Base-by-base conservation (phyloP, 2,888 invertebrate species). In the Phragmatobia fuliginosa region DNA sequence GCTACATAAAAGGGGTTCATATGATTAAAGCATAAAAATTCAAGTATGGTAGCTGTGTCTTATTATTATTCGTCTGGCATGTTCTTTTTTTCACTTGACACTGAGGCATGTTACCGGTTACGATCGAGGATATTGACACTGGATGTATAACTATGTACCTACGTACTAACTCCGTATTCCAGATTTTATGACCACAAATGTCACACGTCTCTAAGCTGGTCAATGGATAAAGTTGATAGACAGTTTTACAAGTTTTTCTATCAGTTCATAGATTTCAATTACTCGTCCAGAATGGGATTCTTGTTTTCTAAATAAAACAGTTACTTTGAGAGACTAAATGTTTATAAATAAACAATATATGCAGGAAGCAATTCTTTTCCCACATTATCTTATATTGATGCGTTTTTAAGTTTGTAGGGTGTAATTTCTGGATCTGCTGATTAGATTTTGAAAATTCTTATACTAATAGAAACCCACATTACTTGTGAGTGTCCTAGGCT, bases 81-180 rank as follows among this genome's bases (percentile, higher is more conserved):
- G 88, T 89, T 89, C 88, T 85, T 88, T 94, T 91, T 91, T 90
- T 94, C 90, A 91, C 91, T 93, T 94, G 94, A 94, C 94, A 94
- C 94, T 94, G 94, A 89, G 85, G 85, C 82, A 78, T 84, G 81
- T 87, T 91, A 90, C 90, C 88, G 88, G 89, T 90, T 85, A 83
- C 72, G 75, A 79, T 86, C 80, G 86, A 90, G 90, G 88, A 93
- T 92, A 90, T 91, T 91, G 90, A 91, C 90, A 87, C 85, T 85
- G 75, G 60, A 66, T 73, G 72, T 75, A 31, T 25, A 62, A 6
- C 11, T 28, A 38, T 64, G 78, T 82, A 75, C 74, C 71, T 79
- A 56, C 10, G 58, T 58, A 62, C 67, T 74, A 79, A 75, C 74
- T 61, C 68, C 62, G 72, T 73, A 75, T 78, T 71, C 71, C 41